A percentile compares a stretch with the other conserved stretches of the same genome.
These are phyloP conservation scores for Sinocyclocheilus rhinocerous DNA, from an alignment of 2,113 vertebrate species.

Conservation along the genomic window DNA sequence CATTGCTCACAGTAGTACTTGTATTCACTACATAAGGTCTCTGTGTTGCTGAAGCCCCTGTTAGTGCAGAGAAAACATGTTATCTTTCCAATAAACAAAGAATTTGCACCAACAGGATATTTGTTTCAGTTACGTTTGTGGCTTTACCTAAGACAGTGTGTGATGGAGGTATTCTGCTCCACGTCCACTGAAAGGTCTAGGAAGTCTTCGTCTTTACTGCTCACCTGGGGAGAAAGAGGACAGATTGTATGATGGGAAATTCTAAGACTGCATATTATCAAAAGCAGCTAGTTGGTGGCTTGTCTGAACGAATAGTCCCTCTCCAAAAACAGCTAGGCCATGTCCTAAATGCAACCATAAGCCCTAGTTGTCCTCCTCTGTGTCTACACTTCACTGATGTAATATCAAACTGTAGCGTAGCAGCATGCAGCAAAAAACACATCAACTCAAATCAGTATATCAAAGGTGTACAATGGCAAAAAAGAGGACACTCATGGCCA, in stretches of 20 bases:
- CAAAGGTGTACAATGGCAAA: no score
- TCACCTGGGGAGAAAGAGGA: constrained; percentile 76
- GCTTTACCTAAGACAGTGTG: constrained; percentile 87
- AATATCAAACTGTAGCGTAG: background rate
- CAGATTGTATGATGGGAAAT: background rate
- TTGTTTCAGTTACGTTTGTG: background rate
- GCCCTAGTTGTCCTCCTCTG: background rate
- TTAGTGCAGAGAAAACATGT: constrained; percentile 37
- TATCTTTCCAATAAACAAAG: background rate
- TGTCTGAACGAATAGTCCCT: background rate
- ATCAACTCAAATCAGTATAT: background rate
- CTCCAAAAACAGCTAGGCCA: background rate
- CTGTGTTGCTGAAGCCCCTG: constrained; percentile 94
- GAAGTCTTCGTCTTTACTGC: constrained; percentile 95
- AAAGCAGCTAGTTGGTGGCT: background rate
- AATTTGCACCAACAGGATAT: background rate
- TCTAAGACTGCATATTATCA: background rate
- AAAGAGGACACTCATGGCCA: no score
- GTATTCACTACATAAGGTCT: constrained; percentile 91
- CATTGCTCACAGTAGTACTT: constrained; percentile 96
- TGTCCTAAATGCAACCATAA: background rate
- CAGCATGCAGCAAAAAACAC: background rate
- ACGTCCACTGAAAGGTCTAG: constrained; percentile 92
- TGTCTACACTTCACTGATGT: background rate
- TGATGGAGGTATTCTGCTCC: constrained; percentile 95